Base-by-base conservation (phyloP, 2,797 vertebrate species). In the Hybognathus amarus region DNA sequence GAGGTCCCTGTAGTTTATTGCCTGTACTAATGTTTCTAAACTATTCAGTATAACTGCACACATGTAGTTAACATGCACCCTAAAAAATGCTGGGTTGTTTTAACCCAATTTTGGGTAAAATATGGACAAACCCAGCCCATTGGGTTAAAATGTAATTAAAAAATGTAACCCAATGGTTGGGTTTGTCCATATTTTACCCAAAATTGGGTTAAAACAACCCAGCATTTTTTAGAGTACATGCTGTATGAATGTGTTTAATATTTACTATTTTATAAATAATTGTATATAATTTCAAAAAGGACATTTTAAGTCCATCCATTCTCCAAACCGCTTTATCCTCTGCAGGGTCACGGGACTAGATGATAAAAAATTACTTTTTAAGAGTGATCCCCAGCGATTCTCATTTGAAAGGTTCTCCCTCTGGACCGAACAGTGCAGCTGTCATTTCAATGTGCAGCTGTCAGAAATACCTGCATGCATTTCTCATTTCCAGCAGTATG, bases 391-490 rank as follows among this genome's bases (percentile, higher is more conserved):
- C 69, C 12, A 52, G 69, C 66, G 59, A 52, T 66, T 75, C 15
- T 50, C 36, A 27, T 82, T 42, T 82, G 59, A 82, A 75, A 45
- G 13, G 15, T 82, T 82, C 42, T 82, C 80, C 80, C 70, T 40
- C 11, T 40, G 70, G 70, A 75, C 59, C 6, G 0, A 38, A 52
- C 24, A 50, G 36, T 74, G 22, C 66, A 18, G 40, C n/a, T 82
- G 80, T 82, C 70, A 66, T 40, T 63, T 74, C 6, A 27, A 54
- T 22, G 56, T 66, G 45, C 59, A 82, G 59, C 80, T 40, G 59
- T 82, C 80, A 82, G 45, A 50, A 61, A 66, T 66, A 74, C 56
- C 59, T 64, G 3, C 30, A 24, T 64, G 3, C 30, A 36, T 82
- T 22, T 73, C 54, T 71, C 68, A 7, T 63, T 73, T 63, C 22